These are phyloP conservation scores for Neoseiulus cucumeris DNA, from an alignment of 1,140 invertebrate genomes.

Conservation along the genomic window DNA sequence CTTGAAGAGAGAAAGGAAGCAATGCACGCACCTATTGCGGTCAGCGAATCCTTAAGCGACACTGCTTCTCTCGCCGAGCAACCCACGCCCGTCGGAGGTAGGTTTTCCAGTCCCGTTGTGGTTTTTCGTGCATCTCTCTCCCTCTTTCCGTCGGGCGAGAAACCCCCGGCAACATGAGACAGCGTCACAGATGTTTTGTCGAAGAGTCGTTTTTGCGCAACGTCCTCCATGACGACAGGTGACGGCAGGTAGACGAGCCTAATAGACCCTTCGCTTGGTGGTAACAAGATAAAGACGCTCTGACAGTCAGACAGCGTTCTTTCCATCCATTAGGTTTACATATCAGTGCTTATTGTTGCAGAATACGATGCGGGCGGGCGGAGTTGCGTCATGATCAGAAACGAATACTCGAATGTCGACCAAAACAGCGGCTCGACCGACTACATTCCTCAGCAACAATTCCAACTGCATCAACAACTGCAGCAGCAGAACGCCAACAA, in stretches of 20 bases:
- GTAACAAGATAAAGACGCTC: no score
- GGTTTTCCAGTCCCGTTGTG: no score
- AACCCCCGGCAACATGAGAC: no score
- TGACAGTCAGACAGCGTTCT: no score
- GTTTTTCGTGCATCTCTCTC: no score
- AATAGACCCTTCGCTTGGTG: no score
- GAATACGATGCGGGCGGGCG: background rate
- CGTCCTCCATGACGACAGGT: no score
- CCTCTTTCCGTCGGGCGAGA: no score
- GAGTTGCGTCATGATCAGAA: background rate
- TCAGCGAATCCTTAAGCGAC: conserved; percentile 14
- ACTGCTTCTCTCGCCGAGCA: conserved; percentile 15
- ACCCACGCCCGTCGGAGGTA: conserved; percentile 13
- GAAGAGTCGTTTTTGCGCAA: no score
- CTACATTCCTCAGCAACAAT: background rate
- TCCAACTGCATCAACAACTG: background rate
- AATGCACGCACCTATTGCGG: conserved; percentile 9
- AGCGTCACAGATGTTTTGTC: no score
- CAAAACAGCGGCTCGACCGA: background rate
- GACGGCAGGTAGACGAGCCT: no score
- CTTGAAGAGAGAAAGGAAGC: background rate
- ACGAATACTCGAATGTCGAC: background rate
- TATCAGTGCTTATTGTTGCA: background rate
- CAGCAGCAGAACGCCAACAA: background rate
- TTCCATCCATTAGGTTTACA: no score